phyloP scores from a whole-genome alignment of 2,113 vertebrate species.

The Caracal caracal region DNA sequence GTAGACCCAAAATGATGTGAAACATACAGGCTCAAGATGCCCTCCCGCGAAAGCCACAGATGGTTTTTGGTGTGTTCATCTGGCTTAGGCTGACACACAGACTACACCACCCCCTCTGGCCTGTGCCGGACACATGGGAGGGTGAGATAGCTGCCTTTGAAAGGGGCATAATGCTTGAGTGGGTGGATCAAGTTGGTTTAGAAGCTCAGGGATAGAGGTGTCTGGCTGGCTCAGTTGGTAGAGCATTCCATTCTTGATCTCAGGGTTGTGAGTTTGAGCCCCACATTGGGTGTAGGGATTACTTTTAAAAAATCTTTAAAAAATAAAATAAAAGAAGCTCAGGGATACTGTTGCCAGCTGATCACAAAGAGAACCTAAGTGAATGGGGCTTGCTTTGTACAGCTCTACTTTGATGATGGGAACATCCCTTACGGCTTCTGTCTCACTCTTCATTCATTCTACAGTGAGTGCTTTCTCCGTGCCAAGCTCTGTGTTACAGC shows the following conservation, averaged over 20 bases:
- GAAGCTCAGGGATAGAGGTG: neutral
- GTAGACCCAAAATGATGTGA: constrained; percentile 24
- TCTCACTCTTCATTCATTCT: neutral
- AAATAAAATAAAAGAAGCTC: neutral
- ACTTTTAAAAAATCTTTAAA: neutral
- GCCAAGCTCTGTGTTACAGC: neutral
- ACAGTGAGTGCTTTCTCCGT: neutral
- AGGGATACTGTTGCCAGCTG: neutral
- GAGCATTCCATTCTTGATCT: neutral
- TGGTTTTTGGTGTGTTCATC: constrained; percentile 5
- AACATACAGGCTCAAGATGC: constrained; percentile 25
- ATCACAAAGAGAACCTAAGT: neutral
- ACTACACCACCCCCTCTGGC: neutral
- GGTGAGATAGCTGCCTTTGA: neutral
- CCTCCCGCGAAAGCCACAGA: constrained; percentile 49
- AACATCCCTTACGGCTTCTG: neutral
- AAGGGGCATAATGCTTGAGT: constrained; percentile 9
- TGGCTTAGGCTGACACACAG: neutral
- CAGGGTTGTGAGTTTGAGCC: neutral
- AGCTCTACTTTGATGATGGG: neutral
- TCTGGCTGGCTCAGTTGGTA: neutral
- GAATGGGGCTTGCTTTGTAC: neutral
- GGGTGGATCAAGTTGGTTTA: neutral
- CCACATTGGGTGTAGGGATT: neutral
- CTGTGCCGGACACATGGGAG: neutral